Conservation (phyloP, 2,113 vertebrate genomes). For the Ptilorrhoa leucosticta region DNA sequence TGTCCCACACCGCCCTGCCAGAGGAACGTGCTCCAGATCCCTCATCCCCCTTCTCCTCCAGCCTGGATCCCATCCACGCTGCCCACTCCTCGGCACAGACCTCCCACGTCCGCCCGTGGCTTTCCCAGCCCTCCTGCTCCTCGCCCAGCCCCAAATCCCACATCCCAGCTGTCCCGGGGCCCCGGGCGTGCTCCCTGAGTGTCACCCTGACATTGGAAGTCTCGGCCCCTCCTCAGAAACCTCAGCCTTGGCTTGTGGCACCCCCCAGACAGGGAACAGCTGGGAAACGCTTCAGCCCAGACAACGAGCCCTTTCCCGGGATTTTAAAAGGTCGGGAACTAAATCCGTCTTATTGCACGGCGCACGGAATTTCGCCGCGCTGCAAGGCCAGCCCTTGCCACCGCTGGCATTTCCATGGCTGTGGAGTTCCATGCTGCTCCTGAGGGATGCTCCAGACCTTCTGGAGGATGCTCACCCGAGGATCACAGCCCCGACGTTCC, state of each 20-base stretch:
- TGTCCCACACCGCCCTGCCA: not conserved
- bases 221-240: not conserved
- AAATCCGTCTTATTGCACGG: not conserved
- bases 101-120: not conserved
- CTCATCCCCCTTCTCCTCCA: not conserved
- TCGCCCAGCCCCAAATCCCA: not conserved
- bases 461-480: not conserved
- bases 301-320: not conserved
- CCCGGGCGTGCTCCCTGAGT: fast-evolving
- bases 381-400: not conserved
- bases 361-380: fast-evolving
- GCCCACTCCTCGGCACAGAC: not conserved
- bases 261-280: not conserved
- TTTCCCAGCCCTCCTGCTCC: not conserved
- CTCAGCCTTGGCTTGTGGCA: constrained; percentile 19
- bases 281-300: not conserved
- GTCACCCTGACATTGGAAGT: not conserved
- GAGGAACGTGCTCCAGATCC: not conserved
- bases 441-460: not conserved
- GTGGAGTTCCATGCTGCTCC: fast-evolving
- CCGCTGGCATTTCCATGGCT: fast-evolving
- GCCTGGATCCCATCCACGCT: fast-evolving
- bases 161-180: not conserved
- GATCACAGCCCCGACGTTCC: fast-evolving
- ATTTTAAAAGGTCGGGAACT: not conserved